Percentiles rank a stretch among this genome's conserved stretches.
These are phyloP conservation scores for Drosophila seclusa DNA, from an alignment of 2,888 invertebrate species.

Conservation along the genomic window DNA sequence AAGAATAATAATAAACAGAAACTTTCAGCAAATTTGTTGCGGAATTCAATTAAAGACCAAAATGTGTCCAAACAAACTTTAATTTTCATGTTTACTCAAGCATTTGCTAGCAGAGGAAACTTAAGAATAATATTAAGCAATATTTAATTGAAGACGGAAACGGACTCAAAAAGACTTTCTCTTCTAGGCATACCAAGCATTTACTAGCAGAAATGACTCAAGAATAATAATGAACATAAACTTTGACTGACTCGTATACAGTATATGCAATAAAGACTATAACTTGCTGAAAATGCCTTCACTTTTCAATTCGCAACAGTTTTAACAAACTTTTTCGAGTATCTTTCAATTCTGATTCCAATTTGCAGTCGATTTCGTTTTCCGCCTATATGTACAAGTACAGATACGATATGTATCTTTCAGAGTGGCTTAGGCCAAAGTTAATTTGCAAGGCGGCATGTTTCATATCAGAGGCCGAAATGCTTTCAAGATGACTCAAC, in stretches of 20 bases:
- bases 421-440: slow-evolving; percentile 70
- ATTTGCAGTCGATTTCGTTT: slow-evolving; percentile 9
- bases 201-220: background rate
- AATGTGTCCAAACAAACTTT: background rate
- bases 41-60: background rate
- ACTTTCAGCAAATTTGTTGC: background rate
- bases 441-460: slow-evolving; percentile 77
- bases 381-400: slow-evolving; percentile 29
- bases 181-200: too few relatives aligned
- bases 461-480: slow-evolving; percentile 72
- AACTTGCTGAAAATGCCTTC: background rate
- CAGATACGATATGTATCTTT: slow-evolving; percentile 54
- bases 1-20: background rate
- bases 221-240: background rate
- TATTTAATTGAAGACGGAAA: background rate
- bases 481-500: slow-evolving; percentile 76
- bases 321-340: background rate
- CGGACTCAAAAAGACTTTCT: background rate
- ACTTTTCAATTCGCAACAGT: background rate
- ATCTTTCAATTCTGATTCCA: slow-evolving; percentile 13
- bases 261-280: too few relatives aligned
- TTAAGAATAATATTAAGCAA: background rate
- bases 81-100: background rate
- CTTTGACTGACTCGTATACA: too few relatives aligned
- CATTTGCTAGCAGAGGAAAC: background rate